These are phyloP conservation scores for Scaptomyza polygonia DNA, from an alignment of 2,888 invertebrate genomes.

Conservation along the genomic window DNA sequence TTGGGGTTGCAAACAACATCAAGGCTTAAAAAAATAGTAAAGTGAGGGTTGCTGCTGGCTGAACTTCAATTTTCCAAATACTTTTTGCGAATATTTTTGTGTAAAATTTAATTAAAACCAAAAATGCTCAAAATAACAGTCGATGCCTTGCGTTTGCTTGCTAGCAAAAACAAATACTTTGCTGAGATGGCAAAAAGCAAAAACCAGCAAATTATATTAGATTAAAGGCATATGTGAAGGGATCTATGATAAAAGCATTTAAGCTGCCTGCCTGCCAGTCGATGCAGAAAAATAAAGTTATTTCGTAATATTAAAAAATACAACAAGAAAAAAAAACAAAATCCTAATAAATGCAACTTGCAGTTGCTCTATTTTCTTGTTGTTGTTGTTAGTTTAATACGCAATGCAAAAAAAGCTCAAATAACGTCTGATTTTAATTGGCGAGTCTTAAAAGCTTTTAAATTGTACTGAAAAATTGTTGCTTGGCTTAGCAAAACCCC, in stretches of 20 bases:
- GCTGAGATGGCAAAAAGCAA: not conserved
- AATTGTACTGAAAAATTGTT: not conserved
- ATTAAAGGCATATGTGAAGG: constrained; percentile 23
- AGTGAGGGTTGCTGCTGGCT: constrained; percentile 19
- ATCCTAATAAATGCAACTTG: not conserved
- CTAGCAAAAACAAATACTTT: not conserved
- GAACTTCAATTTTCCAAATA: constrained; percentile 66
- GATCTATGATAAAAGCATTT: not conserved
- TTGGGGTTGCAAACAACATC: constrained; percentile 10
- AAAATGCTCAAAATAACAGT: constrained; percentile 70
- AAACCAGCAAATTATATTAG: constrained; percentile 26
- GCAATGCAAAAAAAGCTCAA: not conserved
- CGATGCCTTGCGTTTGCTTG: constrained; percentile 17
- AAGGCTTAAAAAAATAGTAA: not conserved
- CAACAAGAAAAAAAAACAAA: too few species aligned
- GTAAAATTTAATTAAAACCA: constrained; percentile 78
- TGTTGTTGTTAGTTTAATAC: too few species aligned
- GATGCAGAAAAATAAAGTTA: not conserved
- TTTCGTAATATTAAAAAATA: not conserved
- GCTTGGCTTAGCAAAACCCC: not conserved
- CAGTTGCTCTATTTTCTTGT: too few species aligned
- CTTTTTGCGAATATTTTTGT: constrained; percentile 70
- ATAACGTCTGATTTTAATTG: not conserved
- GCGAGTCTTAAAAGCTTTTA: not conserved
- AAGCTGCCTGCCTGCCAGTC: not conserved